A percentile compares a stretch with the other conserved stretches of the same genome.
phyloP scores from a whole-genome alignment of 2,888 invertebrate genomes.

The Drosophila siamana region DNA sequence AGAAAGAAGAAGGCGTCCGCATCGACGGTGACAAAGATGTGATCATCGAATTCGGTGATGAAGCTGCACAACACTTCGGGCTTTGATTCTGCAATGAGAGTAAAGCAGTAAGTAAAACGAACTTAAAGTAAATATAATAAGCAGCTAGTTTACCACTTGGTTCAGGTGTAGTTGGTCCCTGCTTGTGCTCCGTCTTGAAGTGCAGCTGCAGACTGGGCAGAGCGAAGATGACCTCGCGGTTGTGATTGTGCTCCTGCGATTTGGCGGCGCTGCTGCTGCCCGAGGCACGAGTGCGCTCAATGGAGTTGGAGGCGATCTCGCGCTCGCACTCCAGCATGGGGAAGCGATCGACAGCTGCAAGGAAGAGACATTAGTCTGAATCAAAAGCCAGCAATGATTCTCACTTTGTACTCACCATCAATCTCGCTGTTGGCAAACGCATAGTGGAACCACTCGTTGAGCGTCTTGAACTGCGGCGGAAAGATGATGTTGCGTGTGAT shows the following conservation, averaged over 20 bases:
- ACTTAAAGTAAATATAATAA: neutral
- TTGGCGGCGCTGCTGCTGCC: slow-evolving; percentile 87
- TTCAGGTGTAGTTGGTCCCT: slow-evolving; percentile 90
- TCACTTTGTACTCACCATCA: slow-evolving; percentile 91
- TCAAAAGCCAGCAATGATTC: no score
- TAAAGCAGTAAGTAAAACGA: neutral
- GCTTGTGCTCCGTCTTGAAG: slow-evolving; percentile 96
- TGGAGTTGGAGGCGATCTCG: slow-evolving; percentile 87
- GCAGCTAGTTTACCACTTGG: slow-evolving; percentile 85
- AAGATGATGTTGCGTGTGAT: slow-evolving; percentile 96
- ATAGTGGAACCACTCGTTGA: slow-evolving; percentile 98
- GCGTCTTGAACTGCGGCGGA: slow-evolving; percentile 97
- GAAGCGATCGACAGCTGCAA: slow-evolving; percentile 93
- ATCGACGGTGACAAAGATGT: slow-evolving; percentile 98
- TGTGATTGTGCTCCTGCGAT: slow-evolving; percentile 92
- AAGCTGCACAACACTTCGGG: slow-evolving; percentile 98
- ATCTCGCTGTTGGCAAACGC: slow-evolving; percentile 97
- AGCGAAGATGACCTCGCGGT: slow-evolving; percentile 98
- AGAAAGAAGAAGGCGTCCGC: slow-evolving; percentile 99
- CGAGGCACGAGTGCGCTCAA: slow-evolving; percentile 87
- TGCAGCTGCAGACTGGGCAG: slow-evolving; percentile 96
- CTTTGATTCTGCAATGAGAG: slow-evolving; percentile 88
- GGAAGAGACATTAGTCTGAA: slow-evolving; percentile 31
- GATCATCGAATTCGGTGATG: slow-evolving; percentile 99
- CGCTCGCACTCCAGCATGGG: slow-evolving; percentile 94